phyloP scores from a whole-genome alignment of 2,888 invertebrate genomes.

The Melangyna quadrimaculata region DNA sequence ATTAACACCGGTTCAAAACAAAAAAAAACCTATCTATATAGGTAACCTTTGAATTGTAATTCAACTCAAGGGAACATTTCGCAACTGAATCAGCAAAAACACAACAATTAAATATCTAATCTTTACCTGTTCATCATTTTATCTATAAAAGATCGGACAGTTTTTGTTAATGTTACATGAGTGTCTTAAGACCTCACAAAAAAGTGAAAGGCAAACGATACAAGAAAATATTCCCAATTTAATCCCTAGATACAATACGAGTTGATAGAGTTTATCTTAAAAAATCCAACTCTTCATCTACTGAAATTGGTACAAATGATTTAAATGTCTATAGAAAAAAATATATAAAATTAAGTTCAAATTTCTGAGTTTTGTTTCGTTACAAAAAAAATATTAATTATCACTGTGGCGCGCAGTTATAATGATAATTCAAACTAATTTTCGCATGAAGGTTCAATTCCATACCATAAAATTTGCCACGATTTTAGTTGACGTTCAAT shows the following conservation, averaged over 20 bases:
- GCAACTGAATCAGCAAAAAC: neutral
- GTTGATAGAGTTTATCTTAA: too few relatives aligned
- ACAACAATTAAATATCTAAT: neutral
- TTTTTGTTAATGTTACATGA: neutral
- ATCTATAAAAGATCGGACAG: neutral
- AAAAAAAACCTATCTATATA: neutral
- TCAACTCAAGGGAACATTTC: neutral
- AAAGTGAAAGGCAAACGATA: neutral
- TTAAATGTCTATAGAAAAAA: too few relatives aligned
- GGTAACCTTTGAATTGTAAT: neutral
- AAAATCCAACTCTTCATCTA: neutral
- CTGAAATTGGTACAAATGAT: neutral
- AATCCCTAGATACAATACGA: neutral
- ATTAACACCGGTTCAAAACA: neutral
- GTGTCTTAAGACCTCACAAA: neutral
- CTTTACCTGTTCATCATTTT: neutral
- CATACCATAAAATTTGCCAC: constrained; percentile 10
- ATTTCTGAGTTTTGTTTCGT: neutral
- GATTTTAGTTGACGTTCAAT: constrained; percentile 21
- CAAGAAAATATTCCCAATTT: neutral
- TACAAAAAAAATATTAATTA: constrained; percentile 3
- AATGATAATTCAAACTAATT: constrained; percentile 23
- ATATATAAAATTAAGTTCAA: neutral
- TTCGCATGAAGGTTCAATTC: constrained; percentile 19
- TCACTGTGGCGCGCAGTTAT: neutral